Evolutionary conservation across 2,797 vertebrate species (phyloP).

Genomic region (Neopelma chrysocephalum): DNA sequence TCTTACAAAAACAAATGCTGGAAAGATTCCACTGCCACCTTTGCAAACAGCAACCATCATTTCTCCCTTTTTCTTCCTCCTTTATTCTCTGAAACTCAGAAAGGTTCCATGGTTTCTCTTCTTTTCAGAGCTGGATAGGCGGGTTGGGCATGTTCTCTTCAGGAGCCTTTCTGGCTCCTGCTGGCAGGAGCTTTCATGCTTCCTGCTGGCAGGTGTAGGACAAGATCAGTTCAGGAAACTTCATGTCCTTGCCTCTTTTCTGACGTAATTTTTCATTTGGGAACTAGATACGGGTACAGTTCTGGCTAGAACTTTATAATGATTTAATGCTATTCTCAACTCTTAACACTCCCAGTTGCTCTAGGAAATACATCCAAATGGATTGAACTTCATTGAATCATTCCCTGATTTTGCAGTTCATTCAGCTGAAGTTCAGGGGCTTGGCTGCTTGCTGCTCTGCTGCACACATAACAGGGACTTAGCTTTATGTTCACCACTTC

Average conservation of each 20-base stretch:
- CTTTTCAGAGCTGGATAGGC: not conserved
- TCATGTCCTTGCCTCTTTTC: not conserved
- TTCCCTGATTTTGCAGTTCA: not conserved
- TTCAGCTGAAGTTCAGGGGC: not conserved
- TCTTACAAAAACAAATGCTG: not conserved
- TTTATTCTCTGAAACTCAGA: not conserved
- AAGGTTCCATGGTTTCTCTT: not conserved
- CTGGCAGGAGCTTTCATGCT: not conserved
- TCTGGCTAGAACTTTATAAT: not conserved
- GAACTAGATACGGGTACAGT: not conserved
- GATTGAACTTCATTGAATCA: not conserved
- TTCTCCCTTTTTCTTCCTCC: not conserved
- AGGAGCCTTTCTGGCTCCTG: not conserved
- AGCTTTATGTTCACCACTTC: not conserved
- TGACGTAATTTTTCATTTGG: not conserved
- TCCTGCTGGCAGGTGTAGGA: not conserved
- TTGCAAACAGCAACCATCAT: not conserved
- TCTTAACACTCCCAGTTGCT: not conserved
- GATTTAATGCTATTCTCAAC: not conserved
- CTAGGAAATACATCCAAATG: not conserved
- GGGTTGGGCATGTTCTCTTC: not conserved
- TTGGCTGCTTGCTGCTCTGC: not conserved
- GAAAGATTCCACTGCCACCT: not conserved
- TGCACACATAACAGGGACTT: not conserved
- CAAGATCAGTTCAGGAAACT: not conserved